phyloP scores from a whole-genome alignment of 2,888 invertebrate species.

The Crematogaster levior region DNA sequence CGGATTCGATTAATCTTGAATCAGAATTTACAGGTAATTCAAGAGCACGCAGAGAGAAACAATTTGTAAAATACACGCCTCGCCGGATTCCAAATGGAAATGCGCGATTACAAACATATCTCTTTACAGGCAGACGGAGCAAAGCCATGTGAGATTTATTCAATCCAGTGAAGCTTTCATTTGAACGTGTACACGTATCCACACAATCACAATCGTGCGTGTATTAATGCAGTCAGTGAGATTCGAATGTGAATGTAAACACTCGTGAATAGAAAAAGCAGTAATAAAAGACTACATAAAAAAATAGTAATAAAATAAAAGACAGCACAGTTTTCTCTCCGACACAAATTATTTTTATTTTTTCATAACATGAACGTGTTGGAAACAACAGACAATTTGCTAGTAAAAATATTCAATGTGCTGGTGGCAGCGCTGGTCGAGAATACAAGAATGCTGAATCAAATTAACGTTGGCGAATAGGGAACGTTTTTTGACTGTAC shows the following conservation, averaged over 20 bases:
- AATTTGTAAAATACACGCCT: conserved; percentile 63
- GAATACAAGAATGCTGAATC: conserved; percentile 25
- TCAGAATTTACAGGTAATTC: conserved; percentile 72
- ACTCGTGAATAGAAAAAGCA: not conserved
- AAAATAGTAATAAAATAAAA: conserved; percentile 37
- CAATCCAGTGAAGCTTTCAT: conserved; percentile 29
- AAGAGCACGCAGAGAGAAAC: conserved; percentile 63
- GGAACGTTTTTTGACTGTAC: not conserved
- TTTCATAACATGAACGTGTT: conserved; percentile 15
- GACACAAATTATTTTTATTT: conserved; percentile 21
- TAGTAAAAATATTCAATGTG: conserved; percentile 26
- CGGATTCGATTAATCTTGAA: conserved; percentile 71
- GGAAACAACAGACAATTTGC: conserved; percentile 10
- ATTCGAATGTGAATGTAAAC: conserved; percentile 9
- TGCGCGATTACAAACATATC: conserved; percentile 44
- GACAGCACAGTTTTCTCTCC: conserved; percentile 23
- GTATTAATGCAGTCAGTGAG: conserved; percentile 1
- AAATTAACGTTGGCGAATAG: conserved; percentile 22
- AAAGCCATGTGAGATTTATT: conserved; percentile 34
- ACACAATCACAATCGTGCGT: not conserved
- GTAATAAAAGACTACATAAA: conserved; percentile 3
- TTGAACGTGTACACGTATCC: conserved; percentile 5
- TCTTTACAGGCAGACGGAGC: conserved; percentile 48
- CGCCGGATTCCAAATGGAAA: conserved; percentile 25
- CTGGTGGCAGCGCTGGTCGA: not conserved